These are phyloP conservation scores for Magallana ariakensis DNA, from an alignment of 1,140 invertebrate genomes.

Conservation along the genomic window DNA sequence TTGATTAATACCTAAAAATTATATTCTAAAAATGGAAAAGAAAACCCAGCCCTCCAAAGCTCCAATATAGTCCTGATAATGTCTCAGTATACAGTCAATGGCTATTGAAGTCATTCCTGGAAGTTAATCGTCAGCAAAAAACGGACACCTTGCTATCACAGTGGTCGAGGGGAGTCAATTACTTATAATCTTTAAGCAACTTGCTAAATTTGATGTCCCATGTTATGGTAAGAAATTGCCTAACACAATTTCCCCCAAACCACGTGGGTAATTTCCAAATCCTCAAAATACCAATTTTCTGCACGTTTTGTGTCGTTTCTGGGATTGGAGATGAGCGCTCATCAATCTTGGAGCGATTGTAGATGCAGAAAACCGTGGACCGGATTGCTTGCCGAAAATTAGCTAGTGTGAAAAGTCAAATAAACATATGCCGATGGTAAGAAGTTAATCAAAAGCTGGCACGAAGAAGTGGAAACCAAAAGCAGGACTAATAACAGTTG, in stretches of 20 bases:
- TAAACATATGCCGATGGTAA: not conserved
- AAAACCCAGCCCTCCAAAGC: too few relatives aligned
- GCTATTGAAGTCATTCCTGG: too few relatives aligned
- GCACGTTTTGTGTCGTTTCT: not conserved
- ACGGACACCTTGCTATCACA: too few relatives aligned
- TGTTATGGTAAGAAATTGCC: slow-evolving; percentile 5
- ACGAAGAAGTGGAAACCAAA: not conserved
- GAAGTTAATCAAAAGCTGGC: not conserved
- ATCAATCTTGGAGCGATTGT: slow-evolving; percentile 2
- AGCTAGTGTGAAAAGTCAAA: slow-evolving; percentile 3
- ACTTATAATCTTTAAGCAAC: too few relatives aligned
- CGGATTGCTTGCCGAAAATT: slow-evolving; percentile 9
- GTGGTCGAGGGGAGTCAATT: too few relatives aligned
- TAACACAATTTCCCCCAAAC: not conserved
- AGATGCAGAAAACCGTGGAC: not conserved
- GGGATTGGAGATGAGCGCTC: not conserved
- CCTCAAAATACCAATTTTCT: not conserved
- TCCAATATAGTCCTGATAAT: too few relatives aligned
- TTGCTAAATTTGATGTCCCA: not conserved
- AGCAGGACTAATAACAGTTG: not conserved
- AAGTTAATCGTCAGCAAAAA: too few relatives aligned
- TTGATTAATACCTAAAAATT: too few relatives aligned
- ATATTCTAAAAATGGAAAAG: too few relatives aligned
- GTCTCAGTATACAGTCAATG: too few relatives aligned
- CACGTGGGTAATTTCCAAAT: not conserved